phyloP scores from a whole-genome alignment of 2,797 vertebrate genomes.

The Cossypha caffra region DNA sequence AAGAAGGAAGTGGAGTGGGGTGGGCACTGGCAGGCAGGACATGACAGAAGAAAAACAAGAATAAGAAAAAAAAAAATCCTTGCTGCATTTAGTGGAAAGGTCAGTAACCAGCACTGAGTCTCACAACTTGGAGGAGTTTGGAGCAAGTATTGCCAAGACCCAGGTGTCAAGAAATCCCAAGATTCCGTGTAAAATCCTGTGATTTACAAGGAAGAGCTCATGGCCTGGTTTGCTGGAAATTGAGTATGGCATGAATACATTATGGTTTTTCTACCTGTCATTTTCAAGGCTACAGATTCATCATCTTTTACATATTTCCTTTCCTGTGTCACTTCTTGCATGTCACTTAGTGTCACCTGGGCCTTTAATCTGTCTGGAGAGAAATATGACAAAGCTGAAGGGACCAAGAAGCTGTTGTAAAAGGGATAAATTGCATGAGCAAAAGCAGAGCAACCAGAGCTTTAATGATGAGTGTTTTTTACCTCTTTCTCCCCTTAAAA shows the following conservation, averaged over 20 bases:
- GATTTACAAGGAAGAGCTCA: neutral
- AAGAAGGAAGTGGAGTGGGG: fast-evolving
- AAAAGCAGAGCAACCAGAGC: neutral
- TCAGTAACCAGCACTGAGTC: neutral
- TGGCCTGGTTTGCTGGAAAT: neutral
- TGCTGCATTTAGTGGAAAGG: neutral
- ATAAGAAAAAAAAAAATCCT: neutral
- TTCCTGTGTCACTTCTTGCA: neutral
- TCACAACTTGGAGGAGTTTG: neutral
- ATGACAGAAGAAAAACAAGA: neutral
- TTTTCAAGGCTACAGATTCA: neutral
- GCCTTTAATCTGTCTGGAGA: constrained; percentile 25
- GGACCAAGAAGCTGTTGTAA: neutral
- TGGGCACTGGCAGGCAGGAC: neutral
- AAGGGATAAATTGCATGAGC: neutral
- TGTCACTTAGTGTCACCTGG: neutral
- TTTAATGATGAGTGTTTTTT: neutral
- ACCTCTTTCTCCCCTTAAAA: neutral
- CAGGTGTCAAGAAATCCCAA: neutral
- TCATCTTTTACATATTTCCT: neutral
- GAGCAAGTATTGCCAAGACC: neutral
- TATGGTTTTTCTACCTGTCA: neutral
- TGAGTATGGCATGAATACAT: neutral
- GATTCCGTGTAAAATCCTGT: neutral
- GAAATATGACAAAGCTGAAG: neutral